Evolutionary conservation across 2,888 invertebrate species (phyloP).

Genomic region (Nasonia oneida): DNA sequence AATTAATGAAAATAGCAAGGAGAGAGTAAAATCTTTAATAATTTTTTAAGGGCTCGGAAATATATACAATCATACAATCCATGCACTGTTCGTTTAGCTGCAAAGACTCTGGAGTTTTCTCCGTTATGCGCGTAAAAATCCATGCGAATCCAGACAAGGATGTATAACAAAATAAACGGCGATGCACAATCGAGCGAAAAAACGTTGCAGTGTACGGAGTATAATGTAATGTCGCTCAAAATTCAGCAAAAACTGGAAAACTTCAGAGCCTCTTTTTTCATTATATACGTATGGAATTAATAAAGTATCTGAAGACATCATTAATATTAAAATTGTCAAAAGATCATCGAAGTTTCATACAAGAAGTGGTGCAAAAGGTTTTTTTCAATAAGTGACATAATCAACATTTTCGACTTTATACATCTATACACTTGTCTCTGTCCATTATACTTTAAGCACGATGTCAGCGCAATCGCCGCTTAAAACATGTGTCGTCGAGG

Average conservation of each 20-base stretch:
- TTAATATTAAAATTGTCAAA: slow-evolving; percentile 61
- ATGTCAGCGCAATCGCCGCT: slow-evolving; percentile 41
- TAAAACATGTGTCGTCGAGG: slow-evolving; percentile 49
- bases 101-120: slow-evolving; percentile 58
- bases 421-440: slow-evolving; percentile 63
- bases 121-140: background rate
- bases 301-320: slow-evolving; percentile 60
- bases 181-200: background rate
- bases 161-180: background rate
- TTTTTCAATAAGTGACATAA: slow-evolving; percentile 62
- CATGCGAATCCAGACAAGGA: background rate
- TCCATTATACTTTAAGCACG: slow-evolving; percentile 54
- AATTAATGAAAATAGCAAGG: slow-evolving; percentile 57
- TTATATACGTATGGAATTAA: slow-evolving; percentile 52
- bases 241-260: slow-evolving; percentile 38
- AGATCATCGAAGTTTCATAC: slow-evolving; percentile 63
- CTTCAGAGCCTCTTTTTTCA: slow-evolving; percentile 54
- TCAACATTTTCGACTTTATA: slow-evolving; percentile 63
- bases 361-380: slow-evolving; percentile 64
- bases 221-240: slow-evolving; percentile 7
- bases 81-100: slow-evolving; percentile 54
- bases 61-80: slow-evolving; percentile 63
- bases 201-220: background rate
- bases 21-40: slow-evolving; percentile 61
- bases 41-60: slow-evolving; percentile 58